phyloP scores from a whole-genome alignment of 2,888 invertebrate species.

The Antheraea assamensis region DNA sequence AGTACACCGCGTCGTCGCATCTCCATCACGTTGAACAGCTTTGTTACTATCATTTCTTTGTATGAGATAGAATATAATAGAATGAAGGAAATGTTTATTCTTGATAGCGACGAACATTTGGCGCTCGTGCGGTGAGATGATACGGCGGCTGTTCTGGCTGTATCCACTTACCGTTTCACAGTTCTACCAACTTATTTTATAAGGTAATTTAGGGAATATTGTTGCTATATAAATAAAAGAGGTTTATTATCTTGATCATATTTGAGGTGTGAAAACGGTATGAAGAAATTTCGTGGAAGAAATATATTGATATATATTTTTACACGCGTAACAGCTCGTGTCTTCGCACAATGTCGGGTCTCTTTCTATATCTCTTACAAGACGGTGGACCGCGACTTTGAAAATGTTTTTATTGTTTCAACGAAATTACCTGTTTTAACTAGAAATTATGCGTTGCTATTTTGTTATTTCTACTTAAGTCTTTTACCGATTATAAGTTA shows the following conservation, averaged over 20 bases:
- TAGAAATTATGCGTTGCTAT: no score
- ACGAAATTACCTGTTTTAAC: no score
- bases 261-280: neutral
- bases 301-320: neutral
- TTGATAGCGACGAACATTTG: neutral
- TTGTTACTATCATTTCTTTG: neutral
- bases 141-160: neutral
- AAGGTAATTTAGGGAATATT: neutral
- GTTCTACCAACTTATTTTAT: neutral
- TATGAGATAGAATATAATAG: neutral
- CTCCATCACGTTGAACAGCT: conserved; percentile 1
- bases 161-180: neutral
- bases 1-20: neutral
- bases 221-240: conserved; percentile 1
- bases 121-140: neutral
- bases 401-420: no score
- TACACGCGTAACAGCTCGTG: neutral
- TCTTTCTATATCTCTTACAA: neutral
- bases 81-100: conserved; percentile 7
- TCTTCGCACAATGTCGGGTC: neutral
- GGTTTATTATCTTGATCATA: neutral
- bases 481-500: no score
- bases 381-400: no score
- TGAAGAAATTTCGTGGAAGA: neutral
- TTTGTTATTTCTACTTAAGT: no score